Base-by-base conservation (phyloP, 2,113 vertebrate genomes). In the Meleagris gallopavo region DNA sequence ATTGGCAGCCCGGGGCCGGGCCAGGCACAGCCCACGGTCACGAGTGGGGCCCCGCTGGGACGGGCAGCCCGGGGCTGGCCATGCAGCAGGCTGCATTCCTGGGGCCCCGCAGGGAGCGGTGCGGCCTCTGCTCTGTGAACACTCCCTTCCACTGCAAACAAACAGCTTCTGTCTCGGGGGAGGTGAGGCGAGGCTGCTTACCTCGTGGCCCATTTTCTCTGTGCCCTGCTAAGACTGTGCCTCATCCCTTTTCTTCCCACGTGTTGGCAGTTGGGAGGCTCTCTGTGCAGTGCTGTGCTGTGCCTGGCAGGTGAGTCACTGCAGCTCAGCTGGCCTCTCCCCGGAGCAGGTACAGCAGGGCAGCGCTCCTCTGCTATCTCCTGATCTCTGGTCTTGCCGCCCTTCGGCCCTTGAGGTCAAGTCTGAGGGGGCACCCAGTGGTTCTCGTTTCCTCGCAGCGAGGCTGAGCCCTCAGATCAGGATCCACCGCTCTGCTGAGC, bases 401-500 rank as follows among this genome's bases (percentile, higher is more conserved):
- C 38, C 92, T 88, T 71, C 62, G 74, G 78, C 67, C 83, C 2
- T 2, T 1, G 71, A 30, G 71, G 74, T 85, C 36, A 10, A 70
- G 11, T 24, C 67, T 4, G 20, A 10, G 22, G 6, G 75, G 69
- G 88, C 15, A 30, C 52, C 64, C 13, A 0, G 4, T 69, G 83
- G 57, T 57, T 86, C 6, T 0, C 58, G 80, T 86, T 90, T 52
- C 3, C 60, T 43, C 7, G 1, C 69, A 43, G 64, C 29, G 6
- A 2, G 43, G 34, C 84, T 43, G 10, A 73, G 67, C 76, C 52
- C 50, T 40, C 1, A 7, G 76, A 10, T 22, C 41, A 6, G 69
- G 46, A 83, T 27, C 40, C 7, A 0, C 2, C 0, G 4, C 57
- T 18, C 38, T 32, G 71, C 38, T 0, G 0, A 82, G 58, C 62